Conservation (phyloP, 2,797 vertebrate genomes). For the Aeoliscus strigatus region DNA sequence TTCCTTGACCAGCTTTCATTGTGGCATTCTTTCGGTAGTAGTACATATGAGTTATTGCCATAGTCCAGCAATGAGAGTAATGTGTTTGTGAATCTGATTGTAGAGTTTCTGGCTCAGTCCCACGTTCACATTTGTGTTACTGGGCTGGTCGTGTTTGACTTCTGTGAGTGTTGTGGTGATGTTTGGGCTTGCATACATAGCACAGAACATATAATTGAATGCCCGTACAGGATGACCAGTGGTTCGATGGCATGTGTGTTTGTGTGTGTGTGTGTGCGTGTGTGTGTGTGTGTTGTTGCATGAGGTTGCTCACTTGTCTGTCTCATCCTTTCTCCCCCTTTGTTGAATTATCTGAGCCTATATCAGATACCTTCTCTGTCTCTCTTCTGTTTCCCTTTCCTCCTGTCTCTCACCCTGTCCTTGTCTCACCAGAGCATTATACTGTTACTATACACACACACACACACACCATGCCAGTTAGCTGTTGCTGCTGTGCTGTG, state of each 20-base stretch:
- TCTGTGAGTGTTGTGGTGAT: too few species aligned
- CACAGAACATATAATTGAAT: too few species aligned
- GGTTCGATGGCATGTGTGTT: constrained; percentile 29
- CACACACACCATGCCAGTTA: constrained; percentile 49
- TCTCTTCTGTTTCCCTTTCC: constrained; percentile 46
- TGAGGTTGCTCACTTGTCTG: constrained; percentile 46
- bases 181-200: too few species aligned
- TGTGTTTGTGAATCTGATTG: constrained; percentile 1
- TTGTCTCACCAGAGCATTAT: constrained; percentile 55
- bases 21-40: too few species aligned
- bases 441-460: constrained; percentile 11
- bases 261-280: constrained; percentile 10
- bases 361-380: constrained; percentile 58
- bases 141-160: not conserved
- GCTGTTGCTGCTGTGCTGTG: constrained; percentile 67
- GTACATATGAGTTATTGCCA: too few species aligned
- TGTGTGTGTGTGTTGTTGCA: constrained; percentile 11
- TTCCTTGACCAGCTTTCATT: constrained; percentile 31
- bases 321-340: constrained; percentile 48
- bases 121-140: not conserved
- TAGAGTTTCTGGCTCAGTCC: constrained; percentile 6
- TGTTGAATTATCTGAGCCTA: constrained; percentile 66
- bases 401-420: constrained; percentile 52
- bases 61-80: too few species aligned
- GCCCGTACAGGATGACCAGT: constrained; percentile 10